A percentile compares a stretch with the other conserved stretches of the same genome.
These are phyloP conservation scores for Cabera pusaria DNA, from an alignment of 2,888 invertebrate genomes.

Conservation along the genomic window DNA sequence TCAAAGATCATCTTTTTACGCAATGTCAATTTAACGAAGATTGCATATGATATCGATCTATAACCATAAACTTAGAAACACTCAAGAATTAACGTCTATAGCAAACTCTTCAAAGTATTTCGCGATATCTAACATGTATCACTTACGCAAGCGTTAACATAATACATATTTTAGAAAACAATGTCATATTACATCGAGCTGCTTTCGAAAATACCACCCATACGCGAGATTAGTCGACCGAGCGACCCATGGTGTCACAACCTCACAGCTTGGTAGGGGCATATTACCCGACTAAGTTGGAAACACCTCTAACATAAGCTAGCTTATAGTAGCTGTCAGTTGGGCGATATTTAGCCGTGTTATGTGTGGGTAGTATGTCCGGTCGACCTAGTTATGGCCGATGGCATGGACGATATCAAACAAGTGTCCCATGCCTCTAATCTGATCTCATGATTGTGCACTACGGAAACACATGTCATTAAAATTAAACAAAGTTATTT, in stretches of 20 bases:
- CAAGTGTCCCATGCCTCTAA: slow-evolving; percentile 46
- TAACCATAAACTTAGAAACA: no score
- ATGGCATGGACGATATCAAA: slow-evolving; percentile 70
- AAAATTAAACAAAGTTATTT: no score
- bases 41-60: no score
- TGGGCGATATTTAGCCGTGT: slow-evolving; percentile 33
- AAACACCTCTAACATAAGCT: slow-evolving; percentile 35
- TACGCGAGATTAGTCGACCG: slow-evolving; percentile 29
- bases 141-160: no score
- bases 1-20: no score
- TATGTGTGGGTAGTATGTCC: slow-evolving; percentile 61
- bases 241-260: slow-evolving; percentile 27
- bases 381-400: slow-evolving; percentile 71
- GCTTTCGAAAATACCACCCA: slow-evolving; percentile 40
- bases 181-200: slow-evolving; percentile 10
- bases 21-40: no score
- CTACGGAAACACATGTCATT: no score
- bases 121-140: no score
- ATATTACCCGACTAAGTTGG: slow-evolving; percentile 43
- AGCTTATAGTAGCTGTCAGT: slow-evolving; percentile 30
- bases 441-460: slow-evolving; percentile 22
- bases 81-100: no score
- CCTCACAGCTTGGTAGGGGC: slow-evolving; percentile 20
- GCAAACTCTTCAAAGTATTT: no score
- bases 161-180: no score